phyloP scores from a whole-genome alignment of 2,888 invertebrate species.

The Pristionchus japonicus region DNA sequence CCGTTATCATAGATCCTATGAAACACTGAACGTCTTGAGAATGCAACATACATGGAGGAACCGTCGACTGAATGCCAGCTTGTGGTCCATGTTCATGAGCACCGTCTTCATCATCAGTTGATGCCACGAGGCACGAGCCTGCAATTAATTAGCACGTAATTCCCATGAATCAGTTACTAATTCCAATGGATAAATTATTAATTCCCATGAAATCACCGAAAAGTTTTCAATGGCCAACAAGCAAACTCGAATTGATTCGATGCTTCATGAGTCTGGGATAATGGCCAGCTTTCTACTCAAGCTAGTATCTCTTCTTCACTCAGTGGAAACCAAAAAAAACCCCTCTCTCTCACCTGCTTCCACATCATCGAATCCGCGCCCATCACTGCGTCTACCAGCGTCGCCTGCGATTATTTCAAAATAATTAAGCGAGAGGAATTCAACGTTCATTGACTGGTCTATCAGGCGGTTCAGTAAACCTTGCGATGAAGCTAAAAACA shows the following conservation, averaged over 20 bases:
- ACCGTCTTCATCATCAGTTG: slow-evolving; percentile 96
- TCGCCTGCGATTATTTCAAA: slow-evolving; percentile 77
- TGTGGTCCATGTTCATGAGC: slow-evolving; percentile 93
- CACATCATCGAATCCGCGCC: slow-evolving; percentile 76
- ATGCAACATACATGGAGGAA: slow-evolving; percentile 76
- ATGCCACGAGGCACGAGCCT: slow-evolving; percentile 80
- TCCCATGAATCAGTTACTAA: neutral
- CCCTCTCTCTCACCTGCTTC: slow-evolving; percentile 11
- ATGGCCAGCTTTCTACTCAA: no score
- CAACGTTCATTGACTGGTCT: no score
- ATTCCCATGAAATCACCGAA: neutral
- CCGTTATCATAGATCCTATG: no score
- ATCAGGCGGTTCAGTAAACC: no score
- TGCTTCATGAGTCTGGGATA: neutral
- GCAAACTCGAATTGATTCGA: no score
- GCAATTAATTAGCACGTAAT: no score
- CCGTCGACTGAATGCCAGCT: slow-evolving; percentile 88
- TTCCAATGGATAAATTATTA: neutral
- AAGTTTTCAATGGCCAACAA: no score
- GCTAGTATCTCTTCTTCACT: no score
- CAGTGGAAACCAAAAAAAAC: no score
- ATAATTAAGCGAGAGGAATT: no score
- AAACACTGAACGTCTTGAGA: no score
- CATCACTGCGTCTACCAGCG: slow-evolving; percentile 84
- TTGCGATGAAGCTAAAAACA: no score